A percentile compares a stretch with the other conserved stretches of the same genome.
Evolutionary conservation across 2,797 vertebrate species (phyloP).

Genomic region (Alfaro cultratus): DNA sequence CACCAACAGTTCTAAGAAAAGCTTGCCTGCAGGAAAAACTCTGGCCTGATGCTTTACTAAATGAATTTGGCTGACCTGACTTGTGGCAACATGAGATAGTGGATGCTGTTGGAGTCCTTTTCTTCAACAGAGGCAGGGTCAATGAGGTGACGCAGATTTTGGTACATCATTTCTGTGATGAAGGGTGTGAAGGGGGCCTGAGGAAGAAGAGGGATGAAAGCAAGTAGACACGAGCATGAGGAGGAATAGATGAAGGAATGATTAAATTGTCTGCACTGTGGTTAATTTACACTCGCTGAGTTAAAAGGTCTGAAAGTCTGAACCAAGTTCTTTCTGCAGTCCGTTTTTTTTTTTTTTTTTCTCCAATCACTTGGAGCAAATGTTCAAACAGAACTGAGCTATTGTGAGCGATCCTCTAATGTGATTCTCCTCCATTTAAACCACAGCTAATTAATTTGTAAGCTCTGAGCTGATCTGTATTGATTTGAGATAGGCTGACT

Average conservation of each 20-base stretch:
- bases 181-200: constrained; percentile 98
- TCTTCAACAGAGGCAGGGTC: constrained; percentile 88
- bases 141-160: constrained; percentile 91
- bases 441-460: constrained; percentile 56
- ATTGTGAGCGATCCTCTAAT: constrained; percentile 38
- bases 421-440: constrained; percentile 40
- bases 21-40: neutral
- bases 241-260: constrained; percentile 17
- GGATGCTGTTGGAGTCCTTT: constrained; percentile 92
- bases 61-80: constrained; percentile 83
- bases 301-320: constrained; percentile 42
- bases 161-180: constrained; percentile 98
- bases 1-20: too few species aligned
- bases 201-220: constrained; percentile 27
- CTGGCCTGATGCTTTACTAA: constrained; percentile 9
- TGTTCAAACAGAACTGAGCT: constrained; percentile 47
- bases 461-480: constrained; percentile 56
- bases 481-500: constrained; percentile 57
- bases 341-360: constrained; percentile 17
- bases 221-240: constrained; percentile 22
- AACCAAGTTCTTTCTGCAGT: neutral
- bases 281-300: constrained; percentile 50
- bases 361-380: constrained; percentile 9
- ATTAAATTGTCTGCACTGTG: constrained; percentile 35
- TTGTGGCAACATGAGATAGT: constrained; percentile 97